Conservation (phyloP, 1,140 invertebrate genomes). For the Rhysida immarginata region DNA sequence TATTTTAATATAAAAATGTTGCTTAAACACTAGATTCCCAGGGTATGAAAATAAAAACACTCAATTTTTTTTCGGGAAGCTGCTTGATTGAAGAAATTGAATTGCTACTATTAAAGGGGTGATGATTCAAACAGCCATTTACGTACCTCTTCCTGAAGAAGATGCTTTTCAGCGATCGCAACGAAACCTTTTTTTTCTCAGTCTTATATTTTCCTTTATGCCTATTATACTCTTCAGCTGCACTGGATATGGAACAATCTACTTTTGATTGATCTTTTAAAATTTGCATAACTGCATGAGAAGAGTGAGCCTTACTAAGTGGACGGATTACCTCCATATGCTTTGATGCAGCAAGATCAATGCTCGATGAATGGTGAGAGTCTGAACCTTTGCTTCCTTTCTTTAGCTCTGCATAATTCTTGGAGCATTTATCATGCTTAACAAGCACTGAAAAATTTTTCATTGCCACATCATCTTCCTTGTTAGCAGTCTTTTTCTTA, state of each 20-base stretch:
- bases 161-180: constrained; percentile 22
- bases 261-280: neutral
- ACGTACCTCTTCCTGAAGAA: constrained; percentile 25
- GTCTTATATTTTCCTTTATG: neutral
- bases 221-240: neutral
- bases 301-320: neutral
- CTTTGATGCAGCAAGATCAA: neutral
- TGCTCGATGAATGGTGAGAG: neutral
- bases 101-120: too few relatives aligned
- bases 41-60: too few relatives aligned
- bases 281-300: neutral
- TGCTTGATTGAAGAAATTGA: too few relatives aligned
- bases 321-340: neutral
- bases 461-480: neutral
- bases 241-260: neutral
- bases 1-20: too few relatives aligned
- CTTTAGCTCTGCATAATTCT: neutral
- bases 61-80: too few relatives aligned
- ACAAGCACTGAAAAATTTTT: neutral
- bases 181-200: constrained; percentile 20
- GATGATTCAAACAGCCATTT: too few relatives aligned
- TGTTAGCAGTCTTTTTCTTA: neutral
- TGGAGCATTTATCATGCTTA: neutral
- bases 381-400: neutral
- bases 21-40: too few relatives aligned